Evolutionary conservation across 2,888 invertebrate species (phyloP).

Genomic region (Lycophotia porphyrea): DNA sequence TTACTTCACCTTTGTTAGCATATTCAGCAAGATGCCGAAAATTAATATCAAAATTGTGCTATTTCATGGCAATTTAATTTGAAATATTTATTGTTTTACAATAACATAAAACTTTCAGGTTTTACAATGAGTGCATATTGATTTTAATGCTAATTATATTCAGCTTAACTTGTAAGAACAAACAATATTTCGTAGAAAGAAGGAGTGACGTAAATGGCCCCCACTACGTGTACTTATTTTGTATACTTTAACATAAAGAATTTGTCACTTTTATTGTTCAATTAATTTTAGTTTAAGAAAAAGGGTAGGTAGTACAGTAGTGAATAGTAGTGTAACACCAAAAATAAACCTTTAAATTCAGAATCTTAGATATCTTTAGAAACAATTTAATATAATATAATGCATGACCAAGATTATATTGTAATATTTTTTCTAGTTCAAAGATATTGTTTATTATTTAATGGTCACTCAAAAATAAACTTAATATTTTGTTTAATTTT

Average conservation of each 20-base stretch:
- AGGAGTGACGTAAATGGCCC: constrained; percentile 2
- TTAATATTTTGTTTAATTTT: too few relatives aligned
- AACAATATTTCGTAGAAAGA: constrained; percentile 13
- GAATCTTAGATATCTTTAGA: constrained; percentile 15
- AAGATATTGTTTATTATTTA: neutral
- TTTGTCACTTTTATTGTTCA: neutral
- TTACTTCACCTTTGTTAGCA: constrained; percentile 49
- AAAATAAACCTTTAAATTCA: constrained; percentile 24
- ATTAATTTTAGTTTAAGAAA: neutral
- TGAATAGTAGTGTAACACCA: constrained; percentile 1
- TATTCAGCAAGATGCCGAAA: constrained; percentile 28
- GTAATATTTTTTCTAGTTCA: too few relatives aligned
- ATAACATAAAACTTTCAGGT: neutral
- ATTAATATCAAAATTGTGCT: neutral
- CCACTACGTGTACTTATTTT: neutral
- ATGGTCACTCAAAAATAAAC: neutral
- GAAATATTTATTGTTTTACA: neutral
- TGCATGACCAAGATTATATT: neutral
- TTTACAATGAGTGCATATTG: neutral
- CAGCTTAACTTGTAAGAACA: constrained; percentile 6
- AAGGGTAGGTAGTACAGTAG: constrained; percentile 5
- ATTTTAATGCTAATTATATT: constrained; percentile 24
- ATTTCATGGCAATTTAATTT: neutral
- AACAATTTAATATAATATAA: neutral
- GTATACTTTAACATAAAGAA: constrained; percentile 3